A percentile compares a stretch with the other conserved stretches of the same genome.
Evolutionary conservation across 2,113 vertebrate species (phyloP).

Genomic region (Numida meleagris): DNA sequence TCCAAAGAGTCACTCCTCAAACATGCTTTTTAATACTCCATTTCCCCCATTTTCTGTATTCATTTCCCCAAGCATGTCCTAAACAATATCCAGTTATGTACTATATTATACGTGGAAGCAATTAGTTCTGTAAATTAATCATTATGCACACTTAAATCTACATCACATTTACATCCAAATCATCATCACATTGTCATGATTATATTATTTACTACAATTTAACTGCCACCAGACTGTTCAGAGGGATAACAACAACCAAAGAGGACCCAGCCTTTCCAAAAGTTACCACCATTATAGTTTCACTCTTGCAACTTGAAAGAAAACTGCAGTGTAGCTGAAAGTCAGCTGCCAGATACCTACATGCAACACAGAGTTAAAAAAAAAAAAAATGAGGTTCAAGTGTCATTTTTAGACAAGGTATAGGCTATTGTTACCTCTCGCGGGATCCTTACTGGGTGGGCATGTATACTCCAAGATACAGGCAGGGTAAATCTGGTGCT

Average conservation of each 20-base stretch:
- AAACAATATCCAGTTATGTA: constrained; percentile 34
- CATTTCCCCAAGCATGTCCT: neutral
- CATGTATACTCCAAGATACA: constrained; percentile 64
- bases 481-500: constrained; percentile 79
- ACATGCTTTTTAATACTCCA: neutral
- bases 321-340: neutral
- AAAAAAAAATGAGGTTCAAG: neutral
- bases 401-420: neutral
- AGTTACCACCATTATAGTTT: neutral
- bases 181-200: constrained; percentile 3
- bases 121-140: constrained; percentile 49
- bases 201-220: constrained; percentile 24
- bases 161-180: constrained; percentile 48
- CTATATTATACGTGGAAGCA: constrained; percentile 42
- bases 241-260: constrained; percentile 22
- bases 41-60: constrained; percentile 38
- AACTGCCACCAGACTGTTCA: constrained; percentile 36
- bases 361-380: neutral
- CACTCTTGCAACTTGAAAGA: neutral
- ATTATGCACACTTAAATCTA: constrained; percentile 12
- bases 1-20: constrained; percentile 40
- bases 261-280: neutral
- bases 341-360: neutral
- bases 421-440: neutral
- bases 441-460: neutral